Base-by-base conservation (phyloP, 2,113 vertebrate species). In the Cynocephalus volans region DNA sequence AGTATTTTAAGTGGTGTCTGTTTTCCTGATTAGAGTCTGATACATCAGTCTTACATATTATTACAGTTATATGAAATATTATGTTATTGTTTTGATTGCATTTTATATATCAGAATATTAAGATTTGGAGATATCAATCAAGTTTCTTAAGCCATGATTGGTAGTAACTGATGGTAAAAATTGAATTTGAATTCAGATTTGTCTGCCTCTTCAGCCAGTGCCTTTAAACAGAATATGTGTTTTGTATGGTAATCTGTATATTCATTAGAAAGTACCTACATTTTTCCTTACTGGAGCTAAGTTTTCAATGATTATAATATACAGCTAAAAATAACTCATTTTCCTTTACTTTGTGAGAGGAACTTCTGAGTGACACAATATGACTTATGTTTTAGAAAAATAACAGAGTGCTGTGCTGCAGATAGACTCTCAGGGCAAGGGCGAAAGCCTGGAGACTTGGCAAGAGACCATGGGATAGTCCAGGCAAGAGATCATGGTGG, bases 141-240 rank as follows among this genome's bases (percentile, higher is more conserved):
- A 54, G 88, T 64, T 73, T 84, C 24, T 92, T 58, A 64, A 96
- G 81, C 92, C 11, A 24, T 23, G 86, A 31, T 45, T 86, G 11
- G 72, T 93, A 10, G 33, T 33, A 72, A 76, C 41, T 52, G 11
- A 60, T 81, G 3, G 7, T 70, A 4, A 6, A 60, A 45, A 52
- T 7, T 76, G 21, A 72, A 88, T 84, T 70, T 75, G 21, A 69
- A 91, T 76, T 76, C 26, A 58, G 7, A 26, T 19, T 72, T 13
- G 28, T 58, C n/a, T 92, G 13, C 3, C 4, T 83, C 54, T 70
- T 92, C 14, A 79, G 24, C 6, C n/a, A 33, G 8, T 56, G 15
- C 2, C 28, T 79, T 95, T 97, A 70, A 80, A 72, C 3, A 69
- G 10, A 92, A 3, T 1, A 18, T 69, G 1, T 58, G 8, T 81